Base-by-base conservation (phyloP, 2,888 invertebrate species). In the Drosophila siamana region DNA sequence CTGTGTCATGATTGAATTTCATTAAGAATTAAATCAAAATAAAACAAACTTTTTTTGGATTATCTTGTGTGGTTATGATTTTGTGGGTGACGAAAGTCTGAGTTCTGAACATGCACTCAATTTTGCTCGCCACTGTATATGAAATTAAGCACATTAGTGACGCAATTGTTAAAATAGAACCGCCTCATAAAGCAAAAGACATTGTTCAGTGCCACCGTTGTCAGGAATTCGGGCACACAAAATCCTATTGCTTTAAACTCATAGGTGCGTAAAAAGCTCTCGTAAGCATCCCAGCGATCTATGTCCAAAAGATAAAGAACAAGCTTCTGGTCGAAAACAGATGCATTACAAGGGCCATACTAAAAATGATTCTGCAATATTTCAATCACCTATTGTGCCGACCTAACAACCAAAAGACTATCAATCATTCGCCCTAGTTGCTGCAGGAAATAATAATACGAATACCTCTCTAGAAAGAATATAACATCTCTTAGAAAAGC, bases 181-280 rank as follows among this genome's bases (percentile, higher is more conserved):
- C 28, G 1, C 28, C 28, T 28, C 28, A 8, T 8, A 28, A 28
- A 28, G 8, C 28, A 5, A 28, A 28, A 5, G 28, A 28, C 28
- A 28, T 28, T 28, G 28, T 28, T 28, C 28, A 28, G 8, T 28
- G 28, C 28, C 8, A 28, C 28, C 28, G 8, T 8, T 28, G 28
- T 28, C 28, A 36, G n/a, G 11, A 48, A 48, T 48, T 11, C 9
- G 36, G 33, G n/a, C 48, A 48, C 36, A 48, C 48, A n/a, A 36
- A 36, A 36, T 36, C 36, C 4, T 36, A 36, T 36, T 36, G 36
- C 36, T 2, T 2, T 2, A 36, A 8, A 7, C 28, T 8, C 8
- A 28, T 28, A 28, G 28, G 8, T 28, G 28, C 8, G 28, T 28
- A 48, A 48, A 36, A 48, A 33, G 33, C 33, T 47, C 30, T 30